Evolutionary conservation across 2,113 vertebrate species (phyloP).

Genomic region (Nothocercus nigrocapillus): DNA sequence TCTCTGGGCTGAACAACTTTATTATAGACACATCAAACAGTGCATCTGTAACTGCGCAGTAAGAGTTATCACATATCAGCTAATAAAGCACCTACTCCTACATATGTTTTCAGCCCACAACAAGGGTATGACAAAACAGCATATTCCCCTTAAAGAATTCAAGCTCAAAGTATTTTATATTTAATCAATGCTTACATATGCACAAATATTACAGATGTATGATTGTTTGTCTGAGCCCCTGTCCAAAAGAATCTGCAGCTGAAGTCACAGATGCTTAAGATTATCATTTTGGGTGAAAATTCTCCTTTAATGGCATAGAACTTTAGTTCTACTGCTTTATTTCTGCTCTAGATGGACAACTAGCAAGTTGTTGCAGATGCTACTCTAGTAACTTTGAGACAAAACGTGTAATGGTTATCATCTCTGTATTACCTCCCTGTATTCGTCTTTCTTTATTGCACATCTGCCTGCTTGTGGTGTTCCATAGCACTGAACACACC

Average conservation of each 20-base stretch:
- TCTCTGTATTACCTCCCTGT: not conserved
- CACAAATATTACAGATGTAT: not conserved
- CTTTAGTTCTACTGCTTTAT: not conserved
- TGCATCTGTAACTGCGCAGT: not conserved
- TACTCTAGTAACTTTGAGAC: not conserved
- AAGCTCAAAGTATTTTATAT: not conserved
- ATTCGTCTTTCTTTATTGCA: not conserved
- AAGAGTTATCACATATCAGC: not conserved
- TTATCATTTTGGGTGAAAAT: not conserved
- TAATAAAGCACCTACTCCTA: not conserved
- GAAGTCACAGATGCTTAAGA: not conserved
- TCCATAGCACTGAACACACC: constrained; percentile 14
- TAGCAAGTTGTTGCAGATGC: not conserved
- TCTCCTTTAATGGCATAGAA: not conserved
- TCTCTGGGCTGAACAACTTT: not conserved
- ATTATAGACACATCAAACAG: not conserved
- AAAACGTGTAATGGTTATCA: not conserved
- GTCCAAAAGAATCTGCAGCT: not conserved
- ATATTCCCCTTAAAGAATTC: not conserved
- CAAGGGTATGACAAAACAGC: not conserved
- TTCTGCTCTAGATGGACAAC: not conserved
- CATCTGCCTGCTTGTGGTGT: not conserved
- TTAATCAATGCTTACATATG: not conserved
- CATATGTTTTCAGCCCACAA: not conserved
- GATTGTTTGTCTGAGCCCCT: not conserved